phyloP scores from a whole-genome alignment of 2,797 vertebrate species.

The Pseudochromis fuscus region DNA sequence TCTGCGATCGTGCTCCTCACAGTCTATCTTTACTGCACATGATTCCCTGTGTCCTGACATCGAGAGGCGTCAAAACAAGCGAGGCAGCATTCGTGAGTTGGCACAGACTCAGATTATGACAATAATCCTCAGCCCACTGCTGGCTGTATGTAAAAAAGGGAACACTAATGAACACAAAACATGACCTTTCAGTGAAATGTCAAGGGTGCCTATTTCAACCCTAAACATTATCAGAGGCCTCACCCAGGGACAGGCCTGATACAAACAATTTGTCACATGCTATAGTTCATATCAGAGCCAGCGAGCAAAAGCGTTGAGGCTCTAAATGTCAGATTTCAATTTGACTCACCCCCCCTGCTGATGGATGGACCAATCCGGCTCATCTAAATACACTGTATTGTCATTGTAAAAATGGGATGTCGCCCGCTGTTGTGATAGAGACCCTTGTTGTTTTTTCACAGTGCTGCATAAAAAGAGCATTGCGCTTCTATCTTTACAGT shows the following conservation, averaged over 20 bases:
- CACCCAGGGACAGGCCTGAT: conserved; percentile 68
- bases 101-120: conserved; percentile 52
- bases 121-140: conserved; percentile 49
- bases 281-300: conserved; percentile 77
- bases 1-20: conserved; percentile 13
- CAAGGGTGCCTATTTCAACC: conserved; percentile 76
- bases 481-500: conserved; percentile 53
- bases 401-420: conserved; percentile 60
- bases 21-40: conserved; percentile 4
- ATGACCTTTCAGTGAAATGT: conserved; percentile 81
- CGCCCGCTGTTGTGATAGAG: conserved; percentile 50
- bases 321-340: conserved; percentile 86
- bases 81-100: conserved; percentile 35
- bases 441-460: conserved; percentile 45
- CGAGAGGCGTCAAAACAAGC: conserved; percentile 46
- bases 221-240: conserved; percentile 78
- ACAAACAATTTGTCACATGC: conserved; percentile 81
- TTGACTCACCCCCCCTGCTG: conserved; percentile 69
- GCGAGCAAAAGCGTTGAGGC: conserved; percentile 66
- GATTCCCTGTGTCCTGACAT: conserved; percentile 25
- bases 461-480: conserved; percentile 44
- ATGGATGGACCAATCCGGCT: conserved; percentile 78
- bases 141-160: conserved; percentile 55
- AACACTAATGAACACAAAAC: conserved; percentile 73
- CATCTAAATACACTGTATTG: conserved; percentile 72